A percentile compares a stretch with the other conserved stretches of the same genome.
Evolutionary conservation across 2,888 invertebrate species (phyloP).

Genomic region (Catonia carolina): DNA sequence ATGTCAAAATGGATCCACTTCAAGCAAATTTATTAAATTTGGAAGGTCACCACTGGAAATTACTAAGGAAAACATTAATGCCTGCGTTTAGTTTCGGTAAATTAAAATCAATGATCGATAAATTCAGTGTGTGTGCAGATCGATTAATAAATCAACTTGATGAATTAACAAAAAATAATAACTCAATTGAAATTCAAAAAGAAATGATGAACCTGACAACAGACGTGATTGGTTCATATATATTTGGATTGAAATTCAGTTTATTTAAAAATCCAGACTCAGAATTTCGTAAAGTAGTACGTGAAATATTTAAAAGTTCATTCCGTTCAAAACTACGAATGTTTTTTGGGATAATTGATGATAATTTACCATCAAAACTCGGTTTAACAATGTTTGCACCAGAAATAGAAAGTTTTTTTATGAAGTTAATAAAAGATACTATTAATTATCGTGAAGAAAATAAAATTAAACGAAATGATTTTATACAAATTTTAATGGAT

Average conservation of each 20-base stretch:
- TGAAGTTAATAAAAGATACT: conserved; percentile 41
- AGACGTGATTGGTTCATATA: conserved; percentile 48
- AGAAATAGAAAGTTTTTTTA: conserved; percentile 38
- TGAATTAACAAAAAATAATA: background rate
- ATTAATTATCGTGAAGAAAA: conserved; percentile 43
- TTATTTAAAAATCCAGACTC: conserved; percentile 42
- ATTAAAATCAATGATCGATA: conserved; percentile 47
- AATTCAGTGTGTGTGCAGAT: conserved; percentile 43
- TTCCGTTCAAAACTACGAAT: conserved; percentile 33
- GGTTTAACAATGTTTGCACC: conserved; percentile 7
- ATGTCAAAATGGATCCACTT: conserved; percentile 40
- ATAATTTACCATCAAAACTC: conserved; percentile 14
- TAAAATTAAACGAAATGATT: conserved; percentile 47
- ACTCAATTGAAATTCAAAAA: conserved; percentile 26
- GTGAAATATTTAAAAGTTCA: conserved; percentile 40
- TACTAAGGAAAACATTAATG: conserved; percentile 46
- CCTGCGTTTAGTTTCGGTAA: conserved; percentile 52
- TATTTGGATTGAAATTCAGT: conserved; percentile 46
- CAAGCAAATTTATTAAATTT: conserved; percentile 43
- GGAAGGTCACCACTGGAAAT: conserved; percentile 49
- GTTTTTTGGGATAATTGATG: conserved; percentile 13
- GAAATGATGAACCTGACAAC: conserved; percentile 43
- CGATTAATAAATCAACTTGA: conserved; percentile 19
- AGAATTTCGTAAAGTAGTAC: conserved; percentile 41
- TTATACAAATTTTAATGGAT: conserved; percentile 50